These are phyloP conservation scores for Danio tinwini DNA, from an alignment of 2,797 vertebrate genomes.

Conservation along the genomic window DNA sequence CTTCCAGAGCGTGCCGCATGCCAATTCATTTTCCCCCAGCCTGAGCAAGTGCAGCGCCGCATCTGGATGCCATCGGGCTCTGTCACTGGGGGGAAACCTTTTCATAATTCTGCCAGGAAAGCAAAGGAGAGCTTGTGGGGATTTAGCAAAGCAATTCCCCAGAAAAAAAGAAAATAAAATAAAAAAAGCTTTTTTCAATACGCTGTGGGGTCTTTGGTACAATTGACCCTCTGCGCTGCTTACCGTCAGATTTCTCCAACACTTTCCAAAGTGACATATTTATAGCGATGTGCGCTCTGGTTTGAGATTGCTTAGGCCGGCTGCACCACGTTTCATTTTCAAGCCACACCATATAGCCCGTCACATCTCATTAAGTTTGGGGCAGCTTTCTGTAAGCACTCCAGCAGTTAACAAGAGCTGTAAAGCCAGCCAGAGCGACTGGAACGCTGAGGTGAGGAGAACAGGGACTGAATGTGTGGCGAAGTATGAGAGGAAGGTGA, in stretches of 20 bases:
- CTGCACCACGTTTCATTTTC: constrained; percentile 62
- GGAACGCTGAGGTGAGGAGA: constrained; percentile 56
- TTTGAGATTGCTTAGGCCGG: constrained; percentile 68
- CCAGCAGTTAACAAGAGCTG: constrained; percentile 66
- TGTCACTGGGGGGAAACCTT: constrained; percentile 59
- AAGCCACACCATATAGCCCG: constrained; percentile 62
- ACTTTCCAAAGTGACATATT: constrained; percentile 74
- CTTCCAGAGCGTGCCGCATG: constrained; percentile 73
- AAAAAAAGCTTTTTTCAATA: constrained; percentile 23
- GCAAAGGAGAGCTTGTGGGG: constrained; percentile 32
- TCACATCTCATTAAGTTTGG: constrained; percentile 76
- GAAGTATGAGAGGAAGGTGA: constrained; percentile 60
- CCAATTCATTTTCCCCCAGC: constrained; percentile 60
- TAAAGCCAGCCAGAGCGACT: constrained; percentile 62
- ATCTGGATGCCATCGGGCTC: constrained; percentile 68
- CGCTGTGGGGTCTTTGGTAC: constrained; percentile 31
- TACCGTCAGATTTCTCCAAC: constrained; percentile 50
- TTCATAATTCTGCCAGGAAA: constrained; percentile 58
- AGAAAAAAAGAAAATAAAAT: neutral
- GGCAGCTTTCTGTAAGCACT: constrained; percentile 66
- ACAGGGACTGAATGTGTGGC: constrained; percentile 50
- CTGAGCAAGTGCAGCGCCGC: constrained; percentile 67
- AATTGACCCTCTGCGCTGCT: constrained; percentile 37
- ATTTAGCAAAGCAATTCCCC: constrained; percentile 65
- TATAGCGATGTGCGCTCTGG: constrained; percentile 69